Percentiles rank a stretch among this genome's conserved stretches.
These are phyloP conservation scores for Noturus placidus DNA, from an alignment of 2,113 vertebrate species.

Conservation along the genomic window DNA sequence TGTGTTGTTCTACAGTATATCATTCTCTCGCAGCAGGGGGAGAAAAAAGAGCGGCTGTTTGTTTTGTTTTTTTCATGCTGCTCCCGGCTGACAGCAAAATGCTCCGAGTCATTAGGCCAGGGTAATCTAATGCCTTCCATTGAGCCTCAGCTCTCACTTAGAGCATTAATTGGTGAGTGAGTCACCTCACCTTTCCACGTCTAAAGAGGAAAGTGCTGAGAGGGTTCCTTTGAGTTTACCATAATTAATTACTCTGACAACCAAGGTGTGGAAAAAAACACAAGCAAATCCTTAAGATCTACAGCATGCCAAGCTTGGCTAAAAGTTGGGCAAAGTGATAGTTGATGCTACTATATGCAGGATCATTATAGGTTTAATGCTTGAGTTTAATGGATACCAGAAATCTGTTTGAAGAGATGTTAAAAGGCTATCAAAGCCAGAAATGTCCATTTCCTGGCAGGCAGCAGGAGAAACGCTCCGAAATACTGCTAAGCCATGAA, in stretches of 20 bases:
- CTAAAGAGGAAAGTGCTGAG: slow-evolving; percentile 53
- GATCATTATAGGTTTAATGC: slow-evolving; percentile 7
- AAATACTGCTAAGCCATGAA: not conserved
- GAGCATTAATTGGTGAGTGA: slow-evolving; percentile 55
- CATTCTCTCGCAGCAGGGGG: not conserved
- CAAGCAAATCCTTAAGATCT: slow-evolving; percentile 21
- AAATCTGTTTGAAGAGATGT: not conserved
- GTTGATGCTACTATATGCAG: not conserved
- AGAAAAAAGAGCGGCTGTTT: not conserved
- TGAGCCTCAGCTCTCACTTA: slow-evolving; percentile 45
- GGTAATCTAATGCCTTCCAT: slow-evolving; percentile 53
- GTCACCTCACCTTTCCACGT: slow-evolving; percentile 53
- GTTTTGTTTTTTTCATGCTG: slow-evolving; percentile 3
- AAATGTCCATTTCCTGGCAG: slow-evolving; percentile 7
- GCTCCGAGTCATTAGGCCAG: slow-evolving; percentile 48
- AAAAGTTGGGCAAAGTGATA: slow-evolving; percentile 12
- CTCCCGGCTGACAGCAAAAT: slow-evolving; percentile 41
- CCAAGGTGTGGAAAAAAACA: not conserved
- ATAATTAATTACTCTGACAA: slow-evolving; percentile 51
- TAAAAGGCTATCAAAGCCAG: slow-evolving; percentile 9
- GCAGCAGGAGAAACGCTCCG: not conserved
- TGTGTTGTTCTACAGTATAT: not conserved
- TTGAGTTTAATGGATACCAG: not conserved
- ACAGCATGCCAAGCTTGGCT: slow-evolving; percentile 2
- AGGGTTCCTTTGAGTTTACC: slow-evolving; percentile 45